Evolutionary conservation across 2,888 invertebrate species (phyloP).

Genomic region (Drosophila testacea): DNA sequence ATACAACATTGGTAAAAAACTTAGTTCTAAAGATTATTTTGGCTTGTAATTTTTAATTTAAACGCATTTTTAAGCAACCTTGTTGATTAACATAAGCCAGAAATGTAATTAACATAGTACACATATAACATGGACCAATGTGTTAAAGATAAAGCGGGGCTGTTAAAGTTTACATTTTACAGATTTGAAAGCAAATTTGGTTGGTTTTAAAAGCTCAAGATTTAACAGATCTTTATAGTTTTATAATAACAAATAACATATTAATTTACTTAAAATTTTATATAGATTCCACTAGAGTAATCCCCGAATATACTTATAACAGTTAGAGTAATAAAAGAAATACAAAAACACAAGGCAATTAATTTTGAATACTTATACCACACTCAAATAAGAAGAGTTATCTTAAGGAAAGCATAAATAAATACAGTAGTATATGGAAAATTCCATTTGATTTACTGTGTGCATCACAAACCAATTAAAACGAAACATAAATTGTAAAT

Average conservation of each 20-base stretch:
- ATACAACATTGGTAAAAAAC: not conserved
- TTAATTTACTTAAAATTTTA: not conserved
- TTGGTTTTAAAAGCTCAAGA: not conserved
- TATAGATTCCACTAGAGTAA: conserved; percentile 3
- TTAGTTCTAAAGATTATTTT: not conserved
- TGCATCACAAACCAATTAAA: conserved; percentile 47
- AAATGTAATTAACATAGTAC: not conserved
- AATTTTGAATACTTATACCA: conserved; percentile 5
- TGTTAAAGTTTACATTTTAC: not conserved
- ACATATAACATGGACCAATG: not conserved
- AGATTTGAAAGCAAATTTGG: not conserved
- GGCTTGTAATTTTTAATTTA: not conserved
- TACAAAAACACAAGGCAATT: not conserved
- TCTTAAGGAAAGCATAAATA: conserved; percentile 23
- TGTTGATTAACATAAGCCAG: not conserved
- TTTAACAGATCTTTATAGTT: not conserved
- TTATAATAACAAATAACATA: not conserved
- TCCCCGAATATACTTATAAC: not conserved
- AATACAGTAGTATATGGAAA: conserved; percentile 12
- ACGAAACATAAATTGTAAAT: conserved; percentile 58
- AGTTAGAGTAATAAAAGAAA: not conserved
- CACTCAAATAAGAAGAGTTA: conserved; percentile 2
- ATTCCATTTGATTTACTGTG: conserved; percentile 6
- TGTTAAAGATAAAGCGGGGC: not conserved
- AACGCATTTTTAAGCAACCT: not conserved